phyloP scores from a whole-genome alignment of 2,888 invertebrate genomes.

The Orthosia incerta region DNA sequence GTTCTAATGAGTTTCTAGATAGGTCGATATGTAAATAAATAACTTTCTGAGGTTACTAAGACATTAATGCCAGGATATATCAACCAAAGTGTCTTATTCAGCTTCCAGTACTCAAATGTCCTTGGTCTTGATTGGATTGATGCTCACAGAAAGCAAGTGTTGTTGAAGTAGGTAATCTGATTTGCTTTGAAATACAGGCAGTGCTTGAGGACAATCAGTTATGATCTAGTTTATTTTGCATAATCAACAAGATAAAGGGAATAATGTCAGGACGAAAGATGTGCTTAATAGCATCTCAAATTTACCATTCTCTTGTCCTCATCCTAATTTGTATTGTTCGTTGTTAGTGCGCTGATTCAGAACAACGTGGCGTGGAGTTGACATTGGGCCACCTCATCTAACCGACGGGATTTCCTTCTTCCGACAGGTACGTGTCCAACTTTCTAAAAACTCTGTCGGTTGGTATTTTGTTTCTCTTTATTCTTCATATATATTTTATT shows the following conservation, averaged over 20 bases:
- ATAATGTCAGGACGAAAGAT: neutral
- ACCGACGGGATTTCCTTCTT: too few relatives aligned
- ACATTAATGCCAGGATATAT: neutral
- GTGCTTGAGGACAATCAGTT: neutral
- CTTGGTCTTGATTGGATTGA: neutral
- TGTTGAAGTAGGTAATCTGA: neutral
- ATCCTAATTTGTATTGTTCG: too few relatives aligned
- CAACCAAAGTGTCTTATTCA: neutral
- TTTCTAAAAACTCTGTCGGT: too few relatives aligned
- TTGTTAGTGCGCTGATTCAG: too few relatives aligned
- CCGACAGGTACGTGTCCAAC: too few relatives aligned
- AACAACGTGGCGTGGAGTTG: too few relatives aligned
- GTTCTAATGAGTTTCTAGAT: too few relatives aligned
- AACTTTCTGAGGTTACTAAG: neutral
- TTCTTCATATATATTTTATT: too few relatives aligned
- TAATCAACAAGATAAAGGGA: neutral
- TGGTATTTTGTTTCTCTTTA: too few relatives aligned
- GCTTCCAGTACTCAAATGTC: conserved; percentile 1
- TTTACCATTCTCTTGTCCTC: too few relatives aligned
- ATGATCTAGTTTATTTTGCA: conserved; percentile 1
- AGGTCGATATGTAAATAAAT: neutral
- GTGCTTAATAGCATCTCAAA: too few relatives aligned
- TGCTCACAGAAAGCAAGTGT: conserved; percentile 1
- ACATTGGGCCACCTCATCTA: too few relatives aligned
- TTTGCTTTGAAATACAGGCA: conserved; percentile 2